phyloP scores from a whole-genome alignment of 1,140 invertebrate species.

The Calephelis virginiensis region DNA sequence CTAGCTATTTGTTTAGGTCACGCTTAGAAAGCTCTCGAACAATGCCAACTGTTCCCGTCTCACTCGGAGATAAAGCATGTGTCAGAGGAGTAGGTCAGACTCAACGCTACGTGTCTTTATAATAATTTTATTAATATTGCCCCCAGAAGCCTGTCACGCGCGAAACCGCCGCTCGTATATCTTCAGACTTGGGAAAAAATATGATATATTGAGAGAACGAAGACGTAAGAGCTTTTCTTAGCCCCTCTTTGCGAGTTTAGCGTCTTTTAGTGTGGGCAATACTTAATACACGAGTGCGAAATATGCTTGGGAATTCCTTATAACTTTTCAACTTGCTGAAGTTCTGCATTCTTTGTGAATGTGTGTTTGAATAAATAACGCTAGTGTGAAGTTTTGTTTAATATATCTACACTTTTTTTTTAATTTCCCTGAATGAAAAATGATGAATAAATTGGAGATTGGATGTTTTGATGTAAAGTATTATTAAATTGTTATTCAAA shows the following conservation, averaged over 20 bases:
- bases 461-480: too few relatives aligned
- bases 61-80: slow-evolving; percentile 31
- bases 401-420: too few relatives aligned
- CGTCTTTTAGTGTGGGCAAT: slow-evolving; percentile 52
- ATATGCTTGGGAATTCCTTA: slow-evolving; percentile 22
- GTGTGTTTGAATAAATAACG: background rate
- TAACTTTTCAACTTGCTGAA: slow-evolving; percentile 12
- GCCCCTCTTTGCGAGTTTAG: slow-evolving; percentile 53
- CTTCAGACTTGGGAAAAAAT: slow-evolving; percentile 63
- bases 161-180: slow-evolving; percentile 64
- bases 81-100: slow-evolving; percentile 50
- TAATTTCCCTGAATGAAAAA: too few relatives aligned
- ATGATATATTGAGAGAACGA: slow-evolving; percentile 73
- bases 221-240: slow-evolving; percentile 58
- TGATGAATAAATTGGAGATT: too few relatives aligned
- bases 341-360: background rate
- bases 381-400: background rate
- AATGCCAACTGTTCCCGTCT: slow-evolving; percentile 35
- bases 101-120: slow-evolving; percentile 56
- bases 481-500: too few relatives aligned
- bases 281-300: slow-evolving; percentile 34
- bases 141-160: slow-evolving; percentile 65
- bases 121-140: slow-evolving; percentile 77
- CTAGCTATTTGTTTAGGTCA: slow-evolving; percentile 39
- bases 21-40: slow-evolving; percentile 26